These are phyloP conservation scores for Ondatra zibethicus DNA, from an alignment of 2,113 vertebrate genomes.

Conservation along the genomic window DNA sequence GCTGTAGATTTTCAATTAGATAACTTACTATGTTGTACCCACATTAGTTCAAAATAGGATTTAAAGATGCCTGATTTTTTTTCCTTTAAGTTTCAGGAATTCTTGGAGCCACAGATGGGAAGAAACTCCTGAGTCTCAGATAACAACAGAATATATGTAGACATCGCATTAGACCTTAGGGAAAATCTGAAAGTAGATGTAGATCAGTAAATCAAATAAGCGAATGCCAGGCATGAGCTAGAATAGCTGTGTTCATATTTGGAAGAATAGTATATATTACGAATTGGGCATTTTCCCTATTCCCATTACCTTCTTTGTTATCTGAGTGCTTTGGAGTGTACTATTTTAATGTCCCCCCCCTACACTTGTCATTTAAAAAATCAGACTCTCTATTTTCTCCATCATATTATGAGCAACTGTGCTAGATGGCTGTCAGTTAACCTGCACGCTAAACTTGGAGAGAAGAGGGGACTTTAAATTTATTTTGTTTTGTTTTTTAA, in stretches of 20 bases:
- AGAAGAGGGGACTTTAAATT: background rate
- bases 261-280: background rate
- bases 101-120: background rate
- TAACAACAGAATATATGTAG: background rate
- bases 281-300: background rate
- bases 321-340: background rate
- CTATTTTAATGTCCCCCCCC: slow-evolving; percentile 1
- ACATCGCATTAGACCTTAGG: background rate
- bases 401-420: background rate
- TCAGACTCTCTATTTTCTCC: slow-evolving; percentile 7
- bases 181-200: background rate
- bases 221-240: background rate
- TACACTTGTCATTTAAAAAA: slow-evolving; percentile 33
- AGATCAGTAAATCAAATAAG: slow-evolving; percentile 4
- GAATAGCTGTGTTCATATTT: background rate
- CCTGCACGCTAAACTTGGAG: slow-evolving; percentile 6
- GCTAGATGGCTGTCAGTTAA: background rate
- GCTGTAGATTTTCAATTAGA: background rate
- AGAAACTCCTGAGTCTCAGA: slow-evolving; percentile 9
- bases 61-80: background rate
- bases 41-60: background rate
- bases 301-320: background rate
- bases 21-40: background rate
- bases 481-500: background rate
- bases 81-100: slow-evolving; percentile 38